Conservation (phyloP, 2,797 vertebrate genomes). For the Dermochelys coriacea region DNA sequence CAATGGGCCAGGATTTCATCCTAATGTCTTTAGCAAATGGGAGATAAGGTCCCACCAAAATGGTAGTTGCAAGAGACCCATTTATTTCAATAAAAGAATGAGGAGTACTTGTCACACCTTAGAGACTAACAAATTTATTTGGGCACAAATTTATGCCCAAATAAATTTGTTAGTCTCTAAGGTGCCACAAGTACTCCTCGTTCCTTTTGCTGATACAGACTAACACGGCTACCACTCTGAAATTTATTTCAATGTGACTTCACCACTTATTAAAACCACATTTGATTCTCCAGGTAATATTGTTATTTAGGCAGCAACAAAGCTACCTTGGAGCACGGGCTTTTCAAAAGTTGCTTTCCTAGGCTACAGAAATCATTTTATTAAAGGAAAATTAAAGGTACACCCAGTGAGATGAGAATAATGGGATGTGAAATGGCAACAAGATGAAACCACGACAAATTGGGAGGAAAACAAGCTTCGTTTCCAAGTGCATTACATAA, state of each 20-base stretch:
- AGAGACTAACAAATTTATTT: no score
- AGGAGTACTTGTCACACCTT: no score
- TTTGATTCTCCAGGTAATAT: not conserved
- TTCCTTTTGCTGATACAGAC: no score
- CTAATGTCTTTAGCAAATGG: not conserved
- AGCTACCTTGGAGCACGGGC: not conserved
- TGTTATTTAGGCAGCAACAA: slow-evolving; percentile 22
- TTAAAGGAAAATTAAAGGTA: slow-evolving; percentile 9
- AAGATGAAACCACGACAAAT: not conserved
- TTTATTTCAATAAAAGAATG: not conserved
- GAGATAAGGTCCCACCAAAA: not conserved
- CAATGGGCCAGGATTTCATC: not conserved
- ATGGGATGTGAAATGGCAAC: not conserved
- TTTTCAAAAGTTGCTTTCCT: not conserved
- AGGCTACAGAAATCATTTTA: slow-evolving; percentile 28
- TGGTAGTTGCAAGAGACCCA: not conserved
- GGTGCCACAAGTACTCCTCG: no score
- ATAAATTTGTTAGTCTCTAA: no score
- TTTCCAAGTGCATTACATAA: not conserved
- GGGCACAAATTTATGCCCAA: no score
- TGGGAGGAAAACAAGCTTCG: not conserved
- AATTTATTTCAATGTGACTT: not conserved
- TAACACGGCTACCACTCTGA: no score
- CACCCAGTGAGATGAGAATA: not conserved
- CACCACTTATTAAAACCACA: not conserved